Percentiles rank a stretch among this genome's conserved stretches.
Evolutionary conservation across 2,113 vertebrate species (phyloP).

Genomic region (Gracilinanus agilis): DNA sequence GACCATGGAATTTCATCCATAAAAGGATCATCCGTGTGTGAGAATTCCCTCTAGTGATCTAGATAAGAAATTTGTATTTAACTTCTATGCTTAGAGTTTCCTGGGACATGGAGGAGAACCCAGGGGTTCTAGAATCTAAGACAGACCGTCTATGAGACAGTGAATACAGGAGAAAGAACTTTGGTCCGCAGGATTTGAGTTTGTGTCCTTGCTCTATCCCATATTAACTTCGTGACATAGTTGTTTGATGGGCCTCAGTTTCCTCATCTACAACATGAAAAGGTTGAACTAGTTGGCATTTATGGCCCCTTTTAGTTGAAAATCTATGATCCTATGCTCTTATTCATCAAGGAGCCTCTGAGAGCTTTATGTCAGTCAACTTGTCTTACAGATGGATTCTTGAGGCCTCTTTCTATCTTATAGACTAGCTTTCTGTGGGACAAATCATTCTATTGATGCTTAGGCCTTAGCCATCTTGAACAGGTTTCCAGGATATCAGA

Average conservation of each 20-base stretch:
- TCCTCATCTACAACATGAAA: background rate
- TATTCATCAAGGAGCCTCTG: background rate
- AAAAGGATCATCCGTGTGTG: background rate
- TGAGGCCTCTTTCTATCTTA: background rate
- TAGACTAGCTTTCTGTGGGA: background rate
- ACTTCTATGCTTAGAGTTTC: background rate
- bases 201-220: background rate
- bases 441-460: background rate
- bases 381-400: background rate
- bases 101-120: background rate
- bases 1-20: background rate
- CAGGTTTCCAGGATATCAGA: background rate
- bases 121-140: background rate
- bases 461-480: background rate
- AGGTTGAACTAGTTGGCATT: background rate
- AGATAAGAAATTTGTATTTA: background rate
- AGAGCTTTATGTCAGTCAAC: background rate
- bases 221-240: too few species aligned
- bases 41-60: background rate
- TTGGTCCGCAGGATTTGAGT: background rate
- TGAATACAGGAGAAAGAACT: background rate
- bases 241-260: background rate
- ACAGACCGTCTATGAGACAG: background rate
- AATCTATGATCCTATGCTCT: background rate
- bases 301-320: background rate